Conservation (phyloP, 1,140 invertebrate species). For the Drosophila aff. region DNA sequence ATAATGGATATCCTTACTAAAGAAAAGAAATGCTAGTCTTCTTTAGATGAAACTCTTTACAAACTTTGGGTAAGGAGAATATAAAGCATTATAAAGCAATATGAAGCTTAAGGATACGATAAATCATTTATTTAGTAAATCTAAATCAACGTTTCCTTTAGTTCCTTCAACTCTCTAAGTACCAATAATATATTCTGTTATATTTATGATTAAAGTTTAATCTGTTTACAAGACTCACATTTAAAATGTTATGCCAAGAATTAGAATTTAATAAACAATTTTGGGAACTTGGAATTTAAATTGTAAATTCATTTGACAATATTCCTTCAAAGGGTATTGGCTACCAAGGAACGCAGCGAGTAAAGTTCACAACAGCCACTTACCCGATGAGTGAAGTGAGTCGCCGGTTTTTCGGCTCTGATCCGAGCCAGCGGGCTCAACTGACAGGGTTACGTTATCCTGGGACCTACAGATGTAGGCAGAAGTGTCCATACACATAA, state of each 20-base stretch:
- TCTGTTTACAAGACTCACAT: too few relatives aligned
- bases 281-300: neutral
- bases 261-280: neutral
- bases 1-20: neutral
- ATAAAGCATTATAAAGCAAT: too few relatives aligned
- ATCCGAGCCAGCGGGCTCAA: slow-evolving; percentile 11
- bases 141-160: too few relatives aligned
- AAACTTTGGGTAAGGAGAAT: too few relatives aligned
- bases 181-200: too few relatives aligned
- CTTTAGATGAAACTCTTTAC: too few relatives aligned
- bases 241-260: neutral
- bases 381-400: slow-evolving; percentile 61
- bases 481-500: slow-evolving; percentile 5
- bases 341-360: slow-evolving; percentile 18
- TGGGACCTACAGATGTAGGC: slow-evolving; percentile 1
- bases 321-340: slow-evolving; percentile 8
- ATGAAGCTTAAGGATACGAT: too few relatives aligned
- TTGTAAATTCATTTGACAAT: neutral
- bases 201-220: too few relatives aligned
- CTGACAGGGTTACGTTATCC: slow-evolving; percentile 17
- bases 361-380: slow-evolving; percentile 62
- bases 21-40: too few relatives aligned
- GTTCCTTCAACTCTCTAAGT: too few relatives aligned
- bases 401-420: slow-evolving; percentile 44
- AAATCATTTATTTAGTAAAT: too few relatives aligned